phyloP scores from a whole-genome alignment of 2,888 invertebrate species.

The Orchesellides sinensis region DNA sequence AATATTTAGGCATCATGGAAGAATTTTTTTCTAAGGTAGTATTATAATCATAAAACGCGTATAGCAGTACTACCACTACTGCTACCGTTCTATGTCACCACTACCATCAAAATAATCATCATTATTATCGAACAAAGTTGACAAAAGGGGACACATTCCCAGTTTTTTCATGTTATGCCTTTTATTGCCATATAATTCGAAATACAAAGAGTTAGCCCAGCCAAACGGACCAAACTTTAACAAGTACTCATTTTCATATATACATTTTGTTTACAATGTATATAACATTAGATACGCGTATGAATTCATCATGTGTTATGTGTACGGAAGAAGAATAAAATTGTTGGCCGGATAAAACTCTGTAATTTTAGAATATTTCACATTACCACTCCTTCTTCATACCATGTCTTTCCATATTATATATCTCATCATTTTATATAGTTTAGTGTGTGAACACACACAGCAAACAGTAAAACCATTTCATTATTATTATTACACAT shows the following conservation, averaged over 20 bases:
- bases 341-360: neutral
- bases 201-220: neutral
- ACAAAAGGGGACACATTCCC: slow-evolving; percentile 66
- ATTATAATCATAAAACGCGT: no score
- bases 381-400: neutral
- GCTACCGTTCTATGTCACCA: slow-evolving; percentile 1
- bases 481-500: slow-evolving; percentile 21
- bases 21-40: no score
- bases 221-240: slow-evolving; percentile 28
- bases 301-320: no score
- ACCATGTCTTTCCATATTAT: slow-evolving; percentile 11
- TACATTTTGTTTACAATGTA: no score
- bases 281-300: no score
- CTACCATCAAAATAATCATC: slow-evolving; percentile 45
- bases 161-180: slow-evolving; percentile 63
- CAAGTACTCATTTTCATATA: no score
- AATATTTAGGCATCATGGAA: slow-evolving; percentile 11
- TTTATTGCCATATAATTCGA: slow-evolving; percentile 46
- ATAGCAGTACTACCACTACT: neutral
- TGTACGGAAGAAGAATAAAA: slow-evolving; percentile 37
- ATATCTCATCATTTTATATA: neutral
- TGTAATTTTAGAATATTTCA: slow-evolving; percentile 47
- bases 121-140: slow-evolving; percentile 62
- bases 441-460: slow-evolving; percentile 36
- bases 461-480: slow-evolving; percentile 23